Conservation (phyloP, 2,797 vertebrate species). For the Etheostoma perlongum region DNA sequence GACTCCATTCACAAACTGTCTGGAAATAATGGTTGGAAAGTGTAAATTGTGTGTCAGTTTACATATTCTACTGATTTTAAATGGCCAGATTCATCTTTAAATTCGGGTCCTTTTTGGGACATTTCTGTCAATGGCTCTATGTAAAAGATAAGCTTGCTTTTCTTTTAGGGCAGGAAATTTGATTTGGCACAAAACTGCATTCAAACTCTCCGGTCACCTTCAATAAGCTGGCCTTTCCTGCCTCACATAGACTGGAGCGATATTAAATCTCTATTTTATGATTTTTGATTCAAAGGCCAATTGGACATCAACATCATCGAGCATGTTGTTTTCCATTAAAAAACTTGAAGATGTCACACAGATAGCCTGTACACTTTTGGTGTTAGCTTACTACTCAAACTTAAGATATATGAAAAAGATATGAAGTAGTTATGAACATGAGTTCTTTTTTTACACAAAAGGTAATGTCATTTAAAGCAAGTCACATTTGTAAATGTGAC, state of each 20-base stretch:
- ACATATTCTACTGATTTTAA: background rate
- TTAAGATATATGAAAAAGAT: background rate
- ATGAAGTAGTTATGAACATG: background rate
- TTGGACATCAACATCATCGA: background rate
- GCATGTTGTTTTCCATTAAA: background rate
- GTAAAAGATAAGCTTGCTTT: conserved; percentile 47
- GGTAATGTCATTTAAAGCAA: background rate
- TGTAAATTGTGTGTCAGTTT: conserved; percentile 2
- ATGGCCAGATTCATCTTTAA: background rate
- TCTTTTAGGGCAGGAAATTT: conserved; percentile 61
- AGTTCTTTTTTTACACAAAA: background rate
- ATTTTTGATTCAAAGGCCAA: background rate
- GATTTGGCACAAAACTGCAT: conserved; percentile 61
- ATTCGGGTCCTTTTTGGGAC: background rate
- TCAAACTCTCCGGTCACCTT: conserved; percentile 68
- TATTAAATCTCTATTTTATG: conserved; percentile 1
- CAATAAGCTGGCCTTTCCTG: conserved; percentile 32
- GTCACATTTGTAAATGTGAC: background rate
- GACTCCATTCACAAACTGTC: background rate
- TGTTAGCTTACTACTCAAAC: background rate
- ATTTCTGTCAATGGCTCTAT: conserved; percentile 45
- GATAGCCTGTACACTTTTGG: background rate
- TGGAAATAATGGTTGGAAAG: background rate
- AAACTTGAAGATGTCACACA: background rate
- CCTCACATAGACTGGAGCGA: conserved; percentile 1